Evolutionary conservation across 2,888 invertebrate genomes (phyloP), one percentile per base, ranked within the genome.

Genomic region (Eulithis prunata): DNA sequence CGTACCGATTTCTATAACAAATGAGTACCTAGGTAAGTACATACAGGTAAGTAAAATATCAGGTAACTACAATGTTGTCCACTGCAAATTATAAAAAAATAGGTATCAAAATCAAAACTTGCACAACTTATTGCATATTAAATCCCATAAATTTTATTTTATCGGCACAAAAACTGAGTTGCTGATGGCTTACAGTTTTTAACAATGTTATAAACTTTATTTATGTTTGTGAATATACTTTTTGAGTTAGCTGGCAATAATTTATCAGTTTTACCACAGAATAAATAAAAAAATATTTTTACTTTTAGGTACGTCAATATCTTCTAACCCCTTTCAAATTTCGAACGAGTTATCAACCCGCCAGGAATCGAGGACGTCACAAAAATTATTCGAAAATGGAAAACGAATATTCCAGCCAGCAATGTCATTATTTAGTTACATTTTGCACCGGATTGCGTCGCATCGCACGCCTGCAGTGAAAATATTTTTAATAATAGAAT

Each of bases 401-500:
- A 69, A 51, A 13, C 13, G 36, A 58, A 51, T 54, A 66, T 62
- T 61, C 45, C 59, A 57, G 64, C 47, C 57, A 41, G 55, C 65
- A 47, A 57, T 56, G 21, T 56, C 59, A 62, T 66, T 54, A 51
- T 65, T 68, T 62, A 13, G 56, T 64, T 70, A 67, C 49, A 49
- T 64, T 62, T 62, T 53, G 12, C 56, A 46, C 58, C 28, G 62
- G 57, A 59, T 32, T 14, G 52, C 61, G 57, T 68, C 56, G 56
- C 67, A 68, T 69, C 28, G 28, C n/a, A 54, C 14, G 41, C 54
- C 13, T 57, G 59, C 61, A 61, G 54, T 70, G 71, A 72, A 72
- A 73, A 70, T 64, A 68, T 71, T 68, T 71, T 75, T 74, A 67
- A 72, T 66, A 66, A 71, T 68, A 68, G 58, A 67, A 53, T 69